Evolutionary conservation across 2,797 vertebrate species (phyloP).

Genomic region (Centroberyx gerrardi): DNA sequence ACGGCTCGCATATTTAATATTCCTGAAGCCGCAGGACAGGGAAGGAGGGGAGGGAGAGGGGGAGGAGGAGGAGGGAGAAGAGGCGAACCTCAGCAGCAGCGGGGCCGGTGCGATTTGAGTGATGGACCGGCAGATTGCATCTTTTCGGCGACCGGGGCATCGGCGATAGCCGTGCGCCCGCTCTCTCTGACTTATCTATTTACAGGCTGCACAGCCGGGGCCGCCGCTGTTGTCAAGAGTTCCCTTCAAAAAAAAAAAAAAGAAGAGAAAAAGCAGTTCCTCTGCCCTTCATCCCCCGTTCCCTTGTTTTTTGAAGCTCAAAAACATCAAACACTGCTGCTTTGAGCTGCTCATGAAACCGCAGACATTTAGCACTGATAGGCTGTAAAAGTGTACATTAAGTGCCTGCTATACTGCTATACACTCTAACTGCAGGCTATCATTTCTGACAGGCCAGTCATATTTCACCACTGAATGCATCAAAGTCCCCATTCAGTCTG

Average conservation of each 20-base stretch:
- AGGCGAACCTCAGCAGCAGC: conserved; percentile 25
- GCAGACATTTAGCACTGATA: conserved; percentile 26
- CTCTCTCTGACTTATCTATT: conserved; percentile 61
- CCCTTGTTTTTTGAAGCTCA: conserved; percentile 26
- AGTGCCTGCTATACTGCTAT: conserved; percentile 42
- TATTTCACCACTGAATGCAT: conserved; percentile 58
- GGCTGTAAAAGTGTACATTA: conserved; percentile 55
- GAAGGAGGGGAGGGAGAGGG: neutral
- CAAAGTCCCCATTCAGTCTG: conserved; percentile 40
- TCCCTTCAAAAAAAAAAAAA: neutral
- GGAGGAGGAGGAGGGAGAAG: neutral
- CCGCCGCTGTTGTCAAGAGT: conserved; percentile 18
- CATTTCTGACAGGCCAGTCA: conserved; percentile 48
- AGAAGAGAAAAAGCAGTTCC: conserved; percentile 3
- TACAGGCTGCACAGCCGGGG: conserved; percentile 17
- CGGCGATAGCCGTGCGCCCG: conserved; percentile 32
- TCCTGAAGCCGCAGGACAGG: conserved; percentile 42
- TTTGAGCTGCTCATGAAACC: conserved; percentile 59
- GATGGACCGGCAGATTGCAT: conserved; percentile 65
- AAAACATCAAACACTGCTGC: conserved; percentile 29
- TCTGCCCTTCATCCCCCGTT: conserved; percentile 12
- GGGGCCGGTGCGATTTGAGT: conserved; percentile 48
- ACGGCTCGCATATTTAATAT: conserved; percentile 65
- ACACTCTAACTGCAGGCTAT: conserved; percentile 53
- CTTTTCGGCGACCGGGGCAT: conserved; percentile 49